Evolutionary conservation across 2,888 invertebrate species (phyloP).

Genomic region (Nudaria mundana): DNA sequence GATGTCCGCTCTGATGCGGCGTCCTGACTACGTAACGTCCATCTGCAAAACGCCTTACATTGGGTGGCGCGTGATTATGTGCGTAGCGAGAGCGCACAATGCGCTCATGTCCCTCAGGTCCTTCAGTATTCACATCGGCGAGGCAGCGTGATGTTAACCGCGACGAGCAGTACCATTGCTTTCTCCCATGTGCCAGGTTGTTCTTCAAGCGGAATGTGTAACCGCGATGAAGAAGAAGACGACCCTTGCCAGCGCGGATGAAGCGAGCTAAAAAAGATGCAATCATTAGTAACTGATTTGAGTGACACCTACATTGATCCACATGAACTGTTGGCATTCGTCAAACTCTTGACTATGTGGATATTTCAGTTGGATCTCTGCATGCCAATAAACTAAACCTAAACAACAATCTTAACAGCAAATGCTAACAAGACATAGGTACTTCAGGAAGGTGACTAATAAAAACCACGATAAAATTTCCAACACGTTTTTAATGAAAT

Average conservation of each 20-base stretch:
- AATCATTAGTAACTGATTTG: constrained; percentile 27
- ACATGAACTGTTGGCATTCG: constrained; percentile 9
- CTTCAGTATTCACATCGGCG: constrained; percentile 75
- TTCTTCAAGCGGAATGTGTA: constrained; percentile 77
- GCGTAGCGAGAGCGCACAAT: constrained; percentile 74
- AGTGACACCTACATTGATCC: background rate
- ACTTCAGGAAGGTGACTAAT: constrained; percentile 9
- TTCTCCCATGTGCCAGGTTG: constrained; percentile 74
- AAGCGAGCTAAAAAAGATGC: constrained; percentile 60
- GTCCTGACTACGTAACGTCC: constrained; percentile 76
- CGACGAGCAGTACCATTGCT: constrained; percentile 78
- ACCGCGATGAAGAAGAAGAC: constrained; percentile 69
- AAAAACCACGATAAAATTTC: constrained; percentile 24
- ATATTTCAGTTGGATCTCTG: constrained; percentile 10
- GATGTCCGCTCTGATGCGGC: constrained; percentile 75
- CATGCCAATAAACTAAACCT: constrained; percentile 4
- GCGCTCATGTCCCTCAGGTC: constrained; percentile 75
- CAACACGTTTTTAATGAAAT: constrained; percentile 36
- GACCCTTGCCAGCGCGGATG: constrained; percentile 74
- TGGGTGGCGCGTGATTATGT: constrained; percentile 76
- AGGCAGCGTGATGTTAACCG: constrained; percentile 73
- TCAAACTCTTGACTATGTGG: background rate
- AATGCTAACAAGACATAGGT: background rate
- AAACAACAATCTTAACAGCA: constrained; percentile 4
- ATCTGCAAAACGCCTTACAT: constrained; percentile 74